phyloP scores from a whole-genome alignment of 1,140 invertebrate species.

The Anagrus nilaparvatae region DNA sequence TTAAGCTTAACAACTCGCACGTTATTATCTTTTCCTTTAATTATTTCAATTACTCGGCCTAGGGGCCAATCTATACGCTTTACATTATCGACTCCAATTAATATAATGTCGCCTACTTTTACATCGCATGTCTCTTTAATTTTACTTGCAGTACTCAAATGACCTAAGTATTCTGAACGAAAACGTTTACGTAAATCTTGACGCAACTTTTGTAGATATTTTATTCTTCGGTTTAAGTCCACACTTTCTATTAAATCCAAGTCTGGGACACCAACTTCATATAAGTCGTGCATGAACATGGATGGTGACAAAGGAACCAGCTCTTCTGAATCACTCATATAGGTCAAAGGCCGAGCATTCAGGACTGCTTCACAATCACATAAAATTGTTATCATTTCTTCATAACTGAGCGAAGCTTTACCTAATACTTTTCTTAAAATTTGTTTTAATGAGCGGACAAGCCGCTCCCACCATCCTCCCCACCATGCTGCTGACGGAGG shows the following conservation, averaged over 20 bases:
- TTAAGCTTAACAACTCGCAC: background rate
- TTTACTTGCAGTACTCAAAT: constrained; percentile 1
- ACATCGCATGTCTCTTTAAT: background rate
- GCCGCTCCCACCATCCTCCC: constrained; percentile 3
- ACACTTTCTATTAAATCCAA: constrained; percentile 14
- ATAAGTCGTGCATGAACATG: constrained; percentile 25
- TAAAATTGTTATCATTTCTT: constrained; percentile 9
- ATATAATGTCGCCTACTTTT: constrained; percentile 5
- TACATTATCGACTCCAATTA: constrained; percentile 9
- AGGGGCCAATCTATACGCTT: constrained; percentile 17
- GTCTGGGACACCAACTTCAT: constrained; percentile 18
- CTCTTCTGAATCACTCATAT: too few species aligned
- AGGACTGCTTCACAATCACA: constrained; percentile 10
- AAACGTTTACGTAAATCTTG: constrained; percentile 16
- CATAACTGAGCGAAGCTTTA: constrained; percentile 3
- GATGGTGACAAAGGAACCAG: constrained; percentile 14
- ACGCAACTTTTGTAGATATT: constrained; percentile 13
- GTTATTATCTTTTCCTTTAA: constrained; percentile 14
- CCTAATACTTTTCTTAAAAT: constrained; percentile 6
- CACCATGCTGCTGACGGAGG: constrained; percentile 24
- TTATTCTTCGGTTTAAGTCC: background rate
- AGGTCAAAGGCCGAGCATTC: background rate
- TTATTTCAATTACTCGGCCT: constrained; percentile 12
- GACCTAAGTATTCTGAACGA: constrained; percentile 20
- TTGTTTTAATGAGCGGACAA: constrained; percentile 7